Conservation (phyloP, 1,140 invertebrate species). For the Leptopilina boulardi region DNA sequence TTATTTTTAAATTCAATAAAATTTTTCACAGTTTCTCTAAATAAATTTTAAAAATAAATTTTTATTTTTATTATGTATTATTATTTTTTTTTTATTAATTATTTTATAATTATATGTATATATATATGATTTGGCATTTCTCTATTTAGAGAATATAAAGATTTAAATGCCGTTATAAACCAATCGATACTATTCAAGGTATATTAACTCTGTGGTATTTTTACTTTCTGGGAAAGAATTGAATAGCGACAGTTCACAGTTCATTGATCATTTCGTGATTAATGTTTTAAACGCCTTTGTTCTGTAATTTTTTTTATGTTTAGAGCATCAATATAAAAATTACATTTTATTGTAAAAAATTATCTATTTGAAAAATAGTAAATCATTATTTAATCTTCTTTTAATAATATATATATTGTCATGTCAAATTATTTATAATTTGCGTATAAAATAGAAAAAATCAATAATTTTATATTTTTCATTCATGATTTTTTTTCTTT, state of each 20-base stretch:
- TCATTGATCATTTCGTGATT: slow-evolving; percentile 56
- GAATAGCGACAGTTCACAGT: slow-evolving; percentile 49
- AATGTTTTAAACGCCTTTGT: slow-evolving; percentile 48
- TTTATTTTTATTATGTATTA: no score
- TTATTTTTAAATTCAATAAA: background rate
- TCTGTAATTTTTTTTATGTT: background rate
- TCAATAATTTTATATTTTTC: no score
- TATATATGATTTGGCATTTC: slow-evolving; percentile 40
- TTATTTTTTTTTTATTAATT: no score
- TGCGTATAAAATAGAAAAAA: no score
- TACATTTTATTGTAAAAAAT: background rate
- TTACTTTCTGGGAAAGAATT: slow-evolving; percentile 59
- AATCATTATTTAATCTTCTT: no score
- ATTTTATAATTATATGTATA: no score
- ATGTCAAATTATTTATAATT: no score
- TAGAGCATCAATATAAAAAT: no score
- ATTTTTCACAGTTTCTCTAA: no score
- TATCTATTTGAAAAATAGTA: background rate
- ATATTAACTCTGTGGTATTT: slow-evolving; percentile 67
- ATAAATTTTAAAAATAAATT: no score
- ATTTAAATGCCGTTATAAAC: slow-evolving; percentile 63
- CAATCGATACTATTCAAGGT: slow-evolving; percentile 59
- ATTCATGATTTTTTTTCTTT: no score
- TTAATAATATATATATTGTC: no score
- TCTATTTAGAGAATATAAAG: slow-evolving; percentile 45